Conservation (phyloP, 2,888 invertebrate genomes). For the Yponomeuta cagnagella region DNA sequence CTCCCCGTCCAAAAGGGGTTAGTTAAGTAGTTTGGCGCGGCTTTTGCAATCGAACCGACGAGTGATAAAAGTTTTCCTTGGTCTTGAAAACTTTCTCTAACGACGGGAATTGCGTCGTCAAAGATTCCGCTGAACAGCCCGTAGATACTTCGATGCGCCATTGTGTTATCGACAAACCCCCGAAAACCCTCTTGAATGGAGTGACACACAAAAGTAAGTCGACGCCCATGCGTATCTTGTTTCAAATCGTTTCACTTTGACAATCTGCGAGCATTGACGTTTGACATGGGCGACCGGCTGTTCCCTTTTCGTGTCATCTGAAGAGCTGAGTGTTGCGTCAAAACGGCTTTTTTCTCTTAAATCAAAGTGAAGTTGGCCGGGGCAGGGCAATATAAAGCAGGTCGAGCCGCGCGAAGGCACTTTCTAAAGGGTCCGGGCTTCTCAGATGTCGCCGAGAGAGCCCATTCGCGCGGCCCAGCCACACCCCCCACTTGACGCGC, state of each 20-base stretch:
- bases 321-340: slow-evolving; percentile 50
- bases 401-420: slow-evolving; percentile 61
- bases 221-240: background rate
- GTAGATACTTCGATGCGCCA: background rate
- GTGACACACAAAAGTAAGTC: slow-evolving; percentile 10
- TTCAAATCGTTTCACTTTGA: slow-evolving; percentile 14
- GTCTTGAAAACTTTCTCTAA: background rate
- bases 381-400: slow-evolving; percentile 72
- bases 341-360: slow-evolving; percentile 67
- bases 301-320: slow-evolving; percentile 35
- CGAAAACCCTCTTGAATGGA: slow-evolving; percentile 7
- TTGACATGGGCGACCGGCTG: slow-evolving; percentile 29
- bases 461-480: slow-evolving; percentile 70
- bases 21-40: slow-evolving; percentile 35
- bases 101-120: background rate
- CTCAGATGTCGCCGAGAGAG: slow-evolving; percentile 72
- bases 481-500: slow-evolving; percentile 72
- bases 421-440: slow-evolving; percentile 68
- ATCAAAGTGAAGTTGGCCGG: slow-evolving; percentile 69
- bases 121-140: background rate
- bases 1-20: slow-evolving; percentile 40
- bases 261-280: slow-evolving; percentile 25
- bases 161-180: background rate
- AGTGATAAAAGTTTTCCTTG: slow-evolving; percentile 7
- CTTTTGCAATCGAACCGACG: slow-evolving; percentile 7